Percentiles rank a stretch among this genome's conserved stretches.
These are phyloP conservation scores for Drosophila nigricruria DNA, from an alignment of 2,888 invertebrate species.

Conservation along the genomic window DNA sequence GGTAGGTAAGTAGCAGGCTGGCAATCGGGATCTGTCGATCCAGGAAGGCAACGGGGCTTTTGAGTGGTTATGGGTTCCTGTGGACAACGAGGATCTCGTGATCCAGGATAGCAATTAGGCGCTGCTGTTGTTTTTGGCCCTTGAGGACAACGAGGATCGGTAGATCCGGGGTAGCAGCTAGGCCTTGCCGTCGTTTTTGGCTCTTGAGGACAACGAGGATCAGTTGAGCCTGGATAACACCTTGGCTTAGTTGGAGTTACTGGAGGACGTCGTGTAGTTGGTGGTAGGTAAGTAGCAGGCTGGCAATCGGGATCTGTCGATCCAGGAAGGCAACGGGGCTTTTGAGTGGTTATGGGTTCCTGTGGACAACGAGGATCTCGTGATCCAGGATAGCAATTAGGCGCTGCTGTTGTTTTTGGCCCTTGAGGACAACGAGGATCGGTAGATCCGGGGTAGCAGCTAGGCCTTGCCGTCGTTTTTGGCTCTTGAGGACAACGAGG, in stretches of 20 bases:
- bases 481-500: slow-evolving; percentile 40
- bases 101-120: slow-evolving; percentile 20
- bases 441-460: slow-evolving; percentile 24
- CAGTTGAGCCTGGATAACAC: slow-evolving; percentile 50
- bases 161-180: background rate
- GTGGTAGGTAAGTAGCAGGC: slow-evolving; percentile 45
- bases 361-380: slow-evolving; percentile 3
- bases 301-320: slow-evolving; percentile 73
- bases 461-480: background rate
- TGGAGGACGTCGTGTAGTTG: slow-evolving; percentile 11
- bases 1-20: slow-evolving; percentile 5
- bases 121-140: slow-evolving; percentile 23
- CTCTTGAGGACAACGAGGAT: slow-evolving; percentile 28
- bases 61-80: background rate
- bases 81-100: slow-evolving; percentile 12
- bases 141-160: slow-evolving; percentile 73
- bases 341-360: slow-evolving; percentile 1
- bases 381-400: background rate
- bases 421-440: slow-evolving; percentile 29
- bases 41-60: background rate
- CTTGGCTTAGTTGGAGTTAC: slow-evolving; percentile 34
- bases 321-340: slow-evolving; percentile 74
- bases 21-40: slow-evolving; percentile 20
- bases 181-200: background rate
- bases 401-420: background rate